Percentiles rank a stretch among this genome's conserved stretches.
Evolutionary conservation across 2,113 vertebrate species (phyloP).

Genomic region (Chitala chitala): DNA sequence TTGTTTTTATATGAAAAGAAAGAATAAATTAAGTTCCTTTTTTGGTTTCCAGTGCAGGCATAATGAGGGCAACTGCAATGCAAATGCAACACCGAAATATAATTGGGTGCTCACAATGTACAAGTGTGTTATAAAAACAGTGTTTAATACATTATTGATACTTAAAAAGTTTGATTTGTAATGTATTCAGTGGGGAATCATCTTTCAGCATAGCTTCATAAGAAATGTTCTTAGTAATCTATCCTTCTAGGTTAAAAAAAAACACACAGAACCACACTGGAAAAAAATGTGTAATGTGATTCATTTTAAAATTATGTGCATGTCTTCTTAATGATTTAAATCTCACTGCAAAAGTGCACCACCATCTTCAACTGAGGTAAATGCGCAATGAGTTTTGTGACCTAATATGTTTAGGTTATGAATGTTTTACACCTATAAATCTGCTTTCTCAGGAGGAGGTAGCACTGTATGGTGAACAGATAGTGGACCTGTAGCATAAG

Average conservation of each 20-base stretch:
- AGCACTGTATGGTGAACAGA: neutral
- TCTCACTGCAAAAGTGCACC: too few species aligned
- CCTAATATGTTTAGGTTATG: too few species aligned
- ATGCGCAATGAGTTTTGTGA: too few species aligned
- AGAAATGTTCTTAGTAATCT: too few species aligned
- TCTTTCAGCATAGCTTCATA: neutral
- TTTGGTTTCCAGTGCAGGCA: constrained; percentile 3
- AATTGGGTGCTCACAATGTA: constrained; percentile 7
- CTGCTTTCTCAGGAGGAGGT: neutral
- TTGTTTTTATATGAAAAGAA: constrained; percentile 6
- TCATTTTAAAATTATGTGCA: too few species aligned
- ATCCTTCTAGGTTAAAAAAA: too few species aligned
- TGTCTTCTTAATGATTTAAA: too few species aligned
- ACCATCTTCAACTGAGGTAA: too few species aligned
- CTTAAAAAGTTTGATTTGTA: neutral
- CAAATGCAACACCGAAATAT: neutral
- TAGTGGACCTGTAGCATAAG: neutral
- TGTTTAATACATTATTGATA: constrained; percentile 13
- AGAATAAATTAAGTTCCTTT: neutral
- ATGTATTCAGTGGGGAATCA: neutral
- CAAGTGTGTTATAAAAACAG: neutral
- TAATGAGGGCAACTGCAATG: neutral
- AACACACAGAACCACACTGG: too few species aligned
- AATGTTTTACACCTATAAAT: neutral
- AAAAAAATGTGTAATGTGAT: too few species aligned